Conservation (phyloP, 37 sponge, comb jelly and placozoan species). For the Cliona cf. orientalis region DNA sequence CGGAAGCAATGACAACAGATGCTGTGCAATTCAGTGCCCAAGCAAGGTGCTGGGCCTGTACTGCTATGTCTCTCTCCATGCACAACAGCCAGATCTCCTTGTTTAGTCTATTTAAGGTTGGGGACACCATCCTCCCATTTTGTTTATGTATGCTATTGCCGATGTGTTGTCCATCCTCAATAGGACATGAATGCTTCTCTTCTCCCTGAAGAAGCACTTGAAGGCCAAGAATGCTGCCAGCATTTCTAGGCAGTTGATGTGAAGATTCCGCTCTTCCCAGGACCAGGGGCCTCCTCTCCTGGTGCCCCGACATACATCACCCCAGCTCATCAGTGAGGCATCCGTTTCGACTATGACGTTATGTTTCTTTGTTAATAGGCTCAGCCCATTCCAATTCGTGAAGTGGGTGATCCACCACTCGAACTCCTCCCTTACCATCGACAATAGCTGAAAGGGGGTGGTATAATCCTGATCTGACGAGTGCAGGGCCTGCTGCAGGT, state of each 20-base stretch:
- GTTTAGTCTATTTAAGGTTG: conserved; percentile 2
- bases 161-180: conserved; percentile 48
- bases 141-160: conserved; percentile 54
- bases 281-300: conserved; percentile 68
- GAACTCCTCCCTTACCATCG: conserved; percentile 21
- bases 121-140: conserved; percentile 38
- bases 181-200: conserved; percentile 6
- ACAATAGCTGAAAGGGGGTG: background rate
- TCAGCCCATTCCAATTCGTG: conserved; percentile 37
- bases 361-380: background rate
- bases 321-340: conserved; percentile 58
- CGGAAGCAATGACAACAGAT: conserved; percentile 1
- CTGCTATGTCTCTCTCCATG: conserved; percentile 30
- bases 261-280: conserved; percentile 16
- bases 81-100: conserved; percentile 56
- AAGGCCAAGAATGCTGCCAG: conserved; percentile 55
- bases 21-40: conserved; percentile 30
- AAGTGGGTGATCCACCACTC: conserved; percentile 48
- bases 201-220: conserved; percentile 34
- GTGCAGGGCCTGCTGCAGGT: conserved; percentile 7
- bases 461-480: conserved; percentile 5
- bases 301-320: conserved; percentile 20
- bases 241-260: conserved; percentile 73
- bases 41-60: conserved; percentile 43
- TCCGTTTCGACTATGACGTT: conserved; percentile 34